A percentile compares a stretch with the other conserved stretches of the same genome.
Conservation (phyloP, 2,797 vertebrate species). For the Fratercula arctica region DNA sequence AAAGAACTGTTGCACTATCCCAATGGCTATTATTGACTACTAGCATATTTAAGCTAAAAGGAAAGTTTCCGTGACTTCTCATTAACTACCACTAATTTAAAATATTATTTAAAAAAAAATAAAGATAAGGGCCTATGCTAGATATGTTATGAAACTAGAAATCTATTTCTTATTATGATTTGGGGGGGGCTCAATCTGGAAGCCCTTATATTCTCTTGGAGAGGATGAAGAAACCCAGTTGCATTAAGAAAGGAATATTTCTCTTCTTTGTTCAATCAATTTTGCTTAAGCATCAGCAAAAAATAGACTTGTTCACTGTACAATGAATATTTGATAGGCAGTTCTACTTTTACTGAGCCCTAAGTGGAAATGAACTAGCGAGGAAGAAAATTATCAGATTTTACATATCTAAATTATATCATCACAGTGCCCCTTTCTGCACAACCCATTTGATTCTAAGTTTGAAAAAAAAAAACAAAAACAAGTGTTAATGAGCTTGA, state of each 20-base stretch:
- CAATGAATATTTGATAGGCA: conserved; percentile 19
- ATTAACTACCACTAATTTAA: neutral
- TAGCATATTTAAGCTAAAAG: neutral
- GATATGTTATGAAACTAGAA: neutral
- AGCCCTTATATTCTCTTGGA: neutral
- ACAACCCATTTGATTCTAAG: neutral
- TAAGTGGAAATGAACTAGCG: conserved; percentile 12
- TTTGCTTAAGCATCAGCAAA: conserved; percentile 25
- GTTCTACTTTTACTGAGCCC: neutral
- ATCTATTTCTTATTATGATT: neutral
- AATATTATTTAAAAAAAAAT: neutral
- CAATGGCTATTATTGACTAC: neutral
- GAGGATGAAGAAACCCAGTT: neutral
- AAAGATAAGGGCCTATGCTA: fast-evolving
- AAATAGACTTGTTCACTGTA: neutral
- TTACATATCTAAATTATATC: conserved; percentile 6
- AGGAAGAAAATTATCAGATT: conserved; percentile 27
- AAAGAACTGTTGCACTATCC: neutral
- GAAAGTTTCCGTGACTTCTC: neutral
- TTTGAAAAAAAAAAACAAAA: neutral
- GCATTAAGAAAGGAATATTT: neutral
- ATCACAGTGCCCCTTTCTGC: neutral
- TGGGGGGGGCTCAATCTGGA: neutral
- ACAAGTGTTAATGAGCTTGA: neutral
- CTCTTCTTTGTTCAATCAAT: neutral